These are phyloP conservation scores for Drosophila picticornis DNA, from an alignment of 2,888 invertebrate species.

Conservation along the genomic window DNA sequence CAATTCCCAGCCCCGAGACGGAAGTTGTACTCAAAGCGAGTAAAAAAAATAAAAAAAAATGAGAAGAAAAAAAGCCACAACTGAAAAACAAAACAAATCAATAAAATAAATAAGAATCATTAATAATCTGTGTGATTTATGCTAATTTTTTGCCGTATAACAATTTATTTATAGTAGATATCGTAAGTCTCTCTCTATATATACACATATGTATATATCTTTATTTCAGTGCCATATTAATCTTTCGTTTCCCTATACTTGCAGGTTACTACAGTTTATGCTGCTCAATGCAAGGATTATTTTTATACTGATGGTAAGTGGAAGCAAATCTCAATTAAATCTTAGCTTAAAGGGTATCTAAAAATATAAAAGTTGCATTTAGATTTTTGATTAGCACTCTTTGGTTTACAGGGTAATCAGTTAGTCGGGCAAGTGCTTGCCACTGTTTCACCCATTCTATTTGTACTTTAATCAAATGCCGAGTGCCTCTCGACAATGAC, in stretches of 20 bases:
- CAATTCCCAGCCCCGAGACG: constrained; percentile 47
- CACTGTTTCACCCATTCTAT: background rate
- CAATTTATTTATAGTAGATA: constrained; percentile 62
- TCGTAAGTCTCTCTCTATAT: constrained; percentile 51
- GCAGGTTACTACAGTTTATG: constrained; percentile 95
- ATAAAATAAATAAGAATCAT: constrained; percentile 71
- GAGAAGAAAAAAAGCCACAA: constrained; percentile 37
- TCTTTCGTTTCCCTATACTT: constrained; percentile 49
- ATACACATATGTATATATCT: background rate
- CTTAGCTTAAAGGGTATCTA: background rate
- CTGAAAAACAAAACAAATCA: constrained; percentile 72
- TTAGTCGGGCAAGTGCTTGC: background rate
- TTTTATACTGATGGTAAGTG: constrained; percentile 94
- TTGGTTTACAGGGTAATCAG: constrained; percentile 28
- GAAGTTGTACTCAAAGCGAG: constrained; percentile 49
- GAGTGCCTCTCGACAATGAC: constrained; percentile 31
- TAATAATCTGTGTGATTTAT: constrained; percentile 70
- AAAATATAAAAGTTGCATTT: background rate
- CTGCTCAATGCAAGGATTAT: constrained; percentile 95
- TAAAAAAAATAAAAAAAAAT: constrained; percentile 24
- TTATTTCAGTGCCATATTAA: constrained; percentile 11
- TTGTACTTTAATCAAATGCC: constrained; percentile 34
- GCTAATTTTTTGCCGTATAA: constrained; percentile 57
- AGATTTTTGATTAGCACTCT: background rate
- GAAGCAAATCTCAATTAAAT: background rate